These are phyloP conservation scores for Geotrypetes seraphini DNA, from an alignment of 2,797 vertebrate genomes.

Conservation along the genomic window DNA sequence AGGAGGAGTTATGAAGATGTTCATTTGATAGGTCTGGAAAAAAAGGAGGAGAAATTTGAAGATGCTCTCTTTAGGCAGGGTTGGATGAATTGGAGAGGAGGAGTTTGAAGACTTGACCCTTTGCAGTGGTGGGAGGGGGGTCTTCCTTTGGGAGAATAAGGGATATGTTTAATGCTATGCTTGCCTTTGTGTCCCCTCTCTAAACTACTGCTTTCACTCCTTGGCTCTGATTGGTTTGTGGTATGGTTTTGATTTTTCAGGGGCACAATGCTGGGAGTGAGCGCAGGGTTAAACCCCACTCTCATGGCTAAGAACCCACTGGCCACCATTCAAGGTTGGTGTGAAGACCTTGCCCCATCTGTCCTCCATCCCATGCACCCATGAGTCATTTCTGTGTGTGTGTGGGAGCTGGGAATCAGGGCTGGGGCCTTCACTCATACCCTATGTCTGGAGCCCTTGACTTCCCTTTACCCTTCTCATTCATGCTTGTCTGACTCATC, in stretches of 20 bases:
- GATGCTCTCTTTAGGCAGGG: not conserved
- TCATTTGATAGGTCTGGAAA: no score
- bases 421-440: not conserved
- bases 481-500: not conserved
- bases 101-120: no score
- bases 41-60: no score
- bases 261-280: conserved; percentile 89
- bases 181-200: not conserved
- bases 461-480: not conserved
- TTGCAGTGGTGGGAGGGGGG: no score
- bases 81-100: not conserved
- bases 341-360: conserved; percentile 19
- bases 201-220: conserved; percentile 2
- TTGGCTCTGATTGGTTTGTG: conserved; percentile 36
- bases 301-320: conserved; percentile 86
- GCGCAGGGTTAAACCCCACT: conserved; percentile 83
- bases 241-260: conserved; percentile 66
- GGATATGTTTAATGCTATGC: no score
- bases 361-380: conserved; percentile 7
- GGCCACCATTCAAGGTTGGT: conserved; percentile 91
- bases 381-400: not conserved
- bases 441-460: not conserved
- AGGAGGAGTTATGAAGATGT: no score
- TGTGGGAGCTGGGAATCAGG: not conserved
- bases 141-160: not conserved